Conservation (phyloP, 2,113 vertebrate genomes). For the Cyphomyrus plagiostoma region DNA sequence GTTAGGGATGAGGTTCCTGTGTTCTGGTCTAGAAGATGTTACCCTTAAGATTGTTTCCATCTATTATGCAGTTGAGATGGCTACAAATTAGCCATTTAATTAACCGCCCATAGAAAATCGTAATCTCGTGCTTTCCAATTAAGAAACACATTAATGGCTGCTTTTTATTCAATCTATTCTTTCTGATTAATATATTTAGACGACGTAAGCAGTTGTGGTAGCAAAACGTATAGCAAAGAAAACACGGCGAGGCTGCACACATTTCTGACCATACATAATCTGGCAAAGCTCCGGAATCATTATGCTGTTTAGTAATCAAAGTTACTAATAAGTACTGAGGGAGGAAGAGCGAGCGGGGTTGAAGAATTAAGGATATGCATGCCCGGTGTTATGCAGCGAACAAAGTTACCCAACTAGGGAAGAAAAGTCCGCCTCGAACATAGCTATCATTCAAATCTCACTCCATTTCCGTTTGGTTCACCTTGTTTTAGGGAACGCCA, state of each 20-base stretch:
- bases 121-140: not conserved
- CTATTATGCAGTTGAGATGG: not conserved
- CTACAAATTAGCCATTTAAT: not conserved
- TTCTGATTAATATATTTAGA: not conserved
- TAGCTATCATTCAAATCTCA: not conserved
- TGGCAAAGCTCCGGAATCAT: not conserved
- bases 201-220: not conserved
- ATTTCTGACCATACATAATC: not conserved
- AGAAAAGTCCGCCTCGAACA: not conserved
- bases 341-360: not conserved
- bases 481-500: not conserved
- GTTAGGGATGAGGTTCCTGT: not conserved
- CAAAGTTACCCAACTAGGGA: not conserved
- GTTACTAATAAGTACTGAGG: not conserved
- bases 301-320: not conserved
- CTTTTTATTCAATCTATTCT: not conserved
- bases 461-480: not conserved
- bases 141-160: not conserved
- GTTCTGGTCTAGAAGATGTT: not conserved
- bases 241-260: not conserved
- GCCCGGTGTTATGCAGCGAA: not conserved
- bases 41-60: not conserved
- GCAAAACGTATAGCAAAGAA: not conserved
- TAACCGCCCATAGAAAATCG: not conserved
- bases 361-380: not conserved